Base-by-base conservation (phyloP, 2,888 invertebrate species). In the Leptarthrus brevirostris region DNA sequence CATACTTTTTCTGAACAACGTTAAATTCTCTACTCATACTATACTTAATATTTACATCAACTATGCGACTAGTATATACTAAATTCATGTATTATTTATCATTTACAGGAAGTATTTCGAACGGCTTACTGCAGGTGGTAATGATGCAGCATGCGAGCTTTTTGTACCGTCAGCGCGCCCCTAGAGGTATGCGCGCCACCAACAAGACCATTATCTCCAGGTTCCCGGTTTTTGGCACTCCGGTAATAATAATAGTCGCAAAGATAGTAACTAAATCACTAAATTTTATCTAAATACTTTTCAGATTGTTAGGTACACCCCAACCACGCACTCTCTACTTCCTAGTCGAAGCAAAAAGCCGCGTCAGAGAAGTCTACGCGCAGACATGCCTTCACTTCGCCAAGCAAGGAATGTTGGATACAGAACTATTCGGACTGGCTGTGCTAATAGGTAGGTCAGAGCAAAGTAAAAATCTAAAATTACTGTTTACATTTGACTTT, bases 101-200 rank as follows among this genome's bases (percentile, higher is more conserved):
- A 18, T 34, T 81, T 82, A 18, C 78, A 85, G 84, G 81, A 82
- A 83, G 81, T 82, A 84, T 84, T 85, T 85, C 83, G 79, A 81
- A 83, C 81, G 81, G 80, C 80, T 82, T 82, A 82, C 81, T 84
- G 85, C 81, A 82, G 82, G 81, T 83, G 83, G 84, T 85, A 85
- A 86, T 81, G 85, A 85, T 85, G 85, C 85, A 85, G 91, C 88
- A 89, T 89, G 89, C 89, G 88, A 86, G 85, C 87, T 88, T 90
- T 90, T 90, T 91, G 91, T 89, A 91, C 91, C 89, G 91, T 92
- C 89, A 91, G 91, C 90, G 90, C 90, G 88, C 91, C 91, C 87
- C 87, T 91, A 89, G 91, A 90, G 90, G 91, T 91, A 87, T 91
- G 91, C 88, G 88, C 88, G 86, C 89, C 89, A 86, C 88, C 85